Percentiles rank a stretch among this genome's conserved stretches.
Conservation (phyloP, 1,140 invertebrate species). For the Ceratitis capitata region DNA sequence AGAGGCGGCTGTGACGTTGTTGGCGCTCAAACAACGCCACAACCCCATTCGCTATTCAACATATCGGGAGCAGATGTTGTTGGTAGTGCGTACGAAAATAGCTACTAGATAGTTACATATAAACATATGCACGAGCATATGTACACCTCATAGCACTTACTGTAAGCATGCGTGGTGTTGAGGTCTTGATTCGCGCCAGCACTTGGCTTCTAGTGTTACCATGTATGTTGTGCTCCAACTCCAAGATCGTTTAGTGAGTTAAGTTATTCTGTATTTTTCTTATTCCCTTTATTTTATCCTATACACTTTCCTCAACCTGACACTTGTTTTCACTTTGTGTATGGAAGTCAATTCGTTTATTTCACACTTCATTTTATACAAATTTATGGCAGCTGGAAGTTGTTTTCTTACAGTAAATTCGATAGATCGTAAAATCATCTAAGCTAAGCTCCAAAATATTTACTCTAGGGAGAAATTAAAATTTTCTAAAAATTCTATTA, state of each 20-base stretch:
- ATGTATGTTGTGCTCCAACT: not conserved
- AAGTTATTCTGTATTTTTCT: not conserved
- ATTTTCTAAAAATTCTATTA: too few relatives aligned
- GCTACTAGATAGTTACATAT: not conserved
- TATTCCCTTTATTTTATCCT: too few relatives aligned
- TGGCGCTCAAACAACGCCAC: not conserved
- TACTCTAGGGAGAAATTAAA: not conserved
- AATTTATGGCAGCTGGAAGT: not conserved
- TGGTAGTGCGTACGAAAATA: not conserved
- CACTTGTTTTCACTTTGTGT: slow-evolving; percentile 13
- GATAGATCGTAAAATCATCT: not conserved
- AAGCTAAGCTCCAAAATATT: not conserved
- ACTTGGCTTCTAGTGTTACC: not conserved
- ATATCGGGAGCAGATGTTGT: slow-evolving; percentile 31
- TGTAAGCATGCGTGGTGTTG: not conserved
- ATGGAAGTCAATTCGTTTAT: not conserved
- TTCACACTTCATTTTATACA: slow-evolving; percentile 4
- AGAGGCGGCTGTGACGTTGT: not conserved
- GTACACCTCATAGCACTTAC: not conserved
- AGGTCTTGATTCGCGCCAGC: not conserved
- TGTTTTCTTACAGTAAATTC: too few relatives aligned
- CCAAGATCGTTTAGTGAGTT: not conserved
- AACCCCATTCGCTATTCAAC: not conserved
- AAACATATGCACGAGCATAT: not conserved
- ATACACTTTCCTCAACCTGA: too few relatives aligned